phyloP scores from a whole-genome alignment of 2,113 vertebrate genomes.

The Ictalurus furcatus region DNA sequence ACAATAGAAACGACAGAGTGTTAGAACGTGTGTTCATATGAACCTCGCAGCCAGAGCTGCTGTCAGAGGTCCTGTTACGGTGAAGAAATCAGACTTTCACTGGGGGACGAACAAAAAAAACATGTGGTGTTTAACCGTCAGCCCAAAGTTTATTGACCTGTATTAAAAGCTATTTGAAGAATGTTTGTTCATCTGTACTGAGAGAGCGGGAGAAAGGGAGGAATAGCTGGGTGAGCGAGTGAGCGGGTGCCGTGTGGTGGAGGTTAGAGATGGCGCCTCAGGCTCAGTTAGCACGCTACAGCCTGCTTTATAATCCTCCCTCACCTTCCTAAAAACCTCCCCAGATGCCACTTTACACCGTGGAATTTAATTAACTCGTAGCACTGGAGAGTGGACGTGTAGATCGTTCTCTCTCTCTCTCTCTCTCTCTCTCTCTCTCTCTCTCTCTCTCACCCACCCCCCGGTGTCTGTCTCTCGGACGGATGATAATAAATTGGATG shows the following conservation, averaged over 20 bases:
- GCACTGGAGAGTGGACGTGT: conserved; percentile 48
- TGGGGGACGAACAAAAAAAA: no score
- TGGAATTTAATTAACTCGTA: conserved; percentile 69
- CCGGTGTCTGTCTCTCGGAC: conserved; percentile 29
- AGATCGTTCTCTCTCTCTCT: neutral
- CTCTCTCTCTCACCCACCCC: neutral
- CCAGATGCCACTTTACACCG: conserved; percentile 64
- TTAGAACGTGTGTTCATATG: no score
- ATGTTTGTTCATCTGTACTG: neutral
- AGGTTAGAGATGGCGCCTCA: conserved; percentile 17
- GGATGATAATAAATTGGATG: conserved; percentile 51
- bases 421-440: neutral
- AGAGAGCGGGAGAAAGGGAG: neutral
- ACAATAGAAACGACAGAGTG: no score
- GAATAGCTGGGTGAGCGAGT: neutral
- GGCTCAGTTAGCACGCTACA: conserved; percentile 50
- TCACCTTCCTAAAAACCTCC: conserved; percentile 53
- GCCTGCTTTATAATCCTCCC: conserved; percentile 54
- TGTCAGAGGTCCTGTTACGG: no score
- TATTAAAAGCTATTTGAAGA: neutral
- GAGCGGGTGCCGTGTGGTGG: neutral
- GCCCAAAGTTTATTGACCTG: neutral
- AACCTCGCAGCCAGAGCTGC: no score
- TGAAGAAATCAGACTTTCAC: no score
- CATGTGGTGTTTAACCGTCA: neutral